Conservation (phyloP, 2,113 vertebrate species). For the Rhinoptilus africanus region DNA sequence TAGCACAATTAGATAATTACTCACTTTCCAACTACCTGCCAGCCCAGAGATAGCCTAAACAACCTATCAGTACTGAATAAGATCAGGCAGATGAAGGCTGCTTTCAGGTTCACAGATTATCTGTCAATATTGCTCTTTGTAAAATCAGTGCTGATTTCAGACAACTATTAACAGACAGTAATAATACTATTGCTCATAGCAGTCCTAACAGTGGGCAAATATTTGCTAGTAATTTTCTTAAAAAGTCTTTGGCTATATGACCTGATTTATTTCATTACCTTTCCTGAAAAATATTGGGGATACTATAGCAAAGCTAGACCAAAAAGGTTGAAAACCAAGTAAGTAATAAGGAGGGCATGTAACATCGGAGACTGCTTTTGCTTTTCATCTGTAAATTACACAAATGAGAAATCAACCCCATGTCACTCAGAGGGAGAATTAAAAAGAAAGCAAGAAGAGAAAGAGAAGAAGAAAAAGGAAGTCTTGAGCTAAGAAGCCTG, state of each 20-base stretch:
- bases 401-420: background rate
- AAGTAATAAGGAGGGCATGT: background rate
- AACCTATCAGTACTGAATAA: background rate
- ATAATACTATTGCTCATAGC: background rate
- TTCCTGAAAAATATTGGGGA: background rate
- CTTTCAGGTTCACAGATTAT: background rate
- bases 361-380: background rate
- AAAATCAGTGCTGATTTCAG: background rate
- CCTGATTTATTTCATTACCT: background rate
- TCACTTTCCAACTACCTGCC: background rate
- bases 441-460: background rate
- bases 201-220: background rate
- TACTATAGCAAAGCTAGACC: background rate
- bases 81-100: background rate
- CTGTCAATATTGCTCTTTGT: background rate
- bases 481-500: background rate
- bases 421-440: background rate
- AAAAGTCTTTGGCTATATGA: background rate
- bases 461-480: background rate
- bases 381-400: background rate
- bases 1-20: background rate
- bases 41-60: background rate
- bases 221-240: background rate
- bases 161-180: background rate
- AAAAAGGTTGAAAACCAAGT: background rate